phyloP scores from a whole-genome alignment of 30 jellyfish, hydroid and myxozoan species.

The Sanderia malayensis region DNA sequence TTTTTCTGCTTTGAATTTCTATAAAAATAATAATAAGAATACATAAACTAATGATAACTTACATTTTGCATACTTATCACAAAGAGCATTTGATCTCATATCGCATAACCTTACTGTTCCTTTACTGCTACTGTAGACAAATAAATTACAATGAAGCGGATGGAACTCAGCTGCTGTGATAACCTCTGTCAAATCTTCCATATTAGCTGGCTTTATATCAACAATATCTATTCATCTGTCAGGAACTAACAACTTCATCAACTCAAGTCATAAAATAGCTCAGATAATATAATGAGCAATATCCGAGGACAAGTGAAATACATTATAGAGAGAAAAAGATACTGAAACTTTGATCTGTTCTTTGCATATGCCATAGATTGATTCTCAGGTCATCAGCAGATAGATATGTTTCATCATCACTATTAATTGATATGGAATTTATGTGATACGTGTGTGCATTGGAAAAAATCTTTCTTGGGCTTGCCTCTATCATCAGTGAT shows the following conservation, averaged over 20 bases:
- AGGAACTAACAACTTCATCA: too few relatives aligned
- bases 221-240: conserved; percentile 63
- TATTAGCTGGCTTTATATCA: conserved; percentile 93
- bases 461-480: conserved; percentile 84
- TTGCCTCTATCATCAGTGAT: conserved; percentile 83
- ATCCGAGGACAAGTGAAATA: too few relatives aligned
- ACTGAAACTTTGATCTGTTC: conserved; percentile 92
- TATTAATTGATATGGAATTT: conserved; percentile 74
- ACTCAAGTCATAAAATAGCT: too few relatives aligned
- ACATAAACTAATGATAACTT: too few relatives aligned
- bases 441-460: conserved; percentile 93
- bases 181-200: conserved; percentile 95
- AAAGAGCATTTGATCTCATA: conserved; percentile 84
- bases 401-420: conserved; percentile 87
- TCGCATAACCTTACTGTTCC: conserved; percentile 92
- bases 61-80: conserved; percentile 88
- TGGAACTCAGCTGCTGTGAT: conserved; percentile 97
- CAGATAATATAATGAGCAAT: too few relatives aligned
- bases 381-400: conserved; percentile 92
- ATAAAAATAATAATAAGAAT: too few relatives aligned
- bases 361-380: conserved; percentile 87
- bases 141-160: conserved; percentile 75
- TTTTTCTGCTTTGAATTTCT: too few relatives aligned
- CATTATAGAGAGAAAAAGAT: conserved; percentile 63
- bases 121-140: conserved; percentile 95